phyloP scores from a whole-genome alignment of 2,888 invertebrate genomes.

The Drosophila bunnanda region DNA sequence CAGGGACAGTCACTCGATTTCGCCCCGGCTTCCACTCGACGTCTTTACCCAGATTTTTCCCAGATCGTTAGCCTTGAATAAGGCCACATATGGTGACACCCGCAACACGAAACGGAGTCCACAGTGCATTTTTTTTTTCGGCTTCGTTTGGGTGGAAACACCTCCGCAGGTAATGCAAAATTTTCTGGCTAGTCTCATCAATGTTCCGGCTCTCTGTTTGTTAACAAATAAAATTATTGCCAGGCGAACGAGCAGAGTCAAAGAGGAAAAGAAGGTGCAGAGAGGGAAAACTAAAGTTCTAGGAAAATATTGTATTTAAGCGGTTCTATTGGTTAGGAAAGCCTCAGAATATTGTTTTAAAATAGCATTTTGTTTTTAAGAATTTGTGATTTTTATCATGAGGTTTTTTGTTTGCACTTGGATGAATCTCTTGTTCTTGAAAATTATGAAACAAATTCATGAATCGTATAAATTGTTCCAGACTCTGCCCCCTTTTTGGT shows the following conservation, averaged over 20 bases:
- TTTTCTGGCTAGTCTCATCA: conserved; percentile 9
- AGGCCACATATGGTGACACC: conserved; percentile 14
- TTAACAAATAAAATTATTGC: conserved; percentile 25
- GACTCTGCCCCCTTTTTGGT: neutral
- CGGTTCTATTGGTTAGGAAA: neutral
- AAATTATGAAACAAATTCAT: neutral
- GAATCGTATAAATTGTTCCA: neutral
- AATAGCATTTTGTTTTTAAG: neutral
- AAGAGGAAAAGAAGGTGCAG: neutral
- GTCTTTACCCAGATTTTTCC: conserved; percentile 12
- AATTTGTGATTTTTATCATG: neutral
- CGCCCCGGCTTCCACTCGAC: neutral
- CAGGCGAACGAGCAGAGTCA: conserved; percentile 11
- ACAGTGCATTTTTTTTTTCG: neutral
- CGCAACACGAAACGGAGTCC: neutral
- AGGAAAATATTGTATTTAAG: neutral
- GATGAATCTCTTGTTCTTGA: neutral
- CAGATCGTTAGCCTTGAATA: conserved; percentile 52
- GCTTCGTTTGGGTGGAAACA: conserved; percentile 3
- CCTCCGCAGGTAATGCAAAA: conserved; percentile 7
- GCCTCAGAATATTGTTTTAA: neutral
- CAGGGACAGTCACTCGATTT: conserved; percentile 57
- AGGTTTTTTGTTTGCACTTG: neutral
- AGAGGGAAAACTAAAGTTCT: neutral
- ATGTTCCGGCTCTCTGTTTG: conserved; percentile 11